Percentiles rank a stretch among this genome's conserved stretches.
These are phyloP conservation scores for Hyposoter dolosus DNA, from an alignment of 2,888 invertebrate genomes.

Conservation along the genomic window DNA sequence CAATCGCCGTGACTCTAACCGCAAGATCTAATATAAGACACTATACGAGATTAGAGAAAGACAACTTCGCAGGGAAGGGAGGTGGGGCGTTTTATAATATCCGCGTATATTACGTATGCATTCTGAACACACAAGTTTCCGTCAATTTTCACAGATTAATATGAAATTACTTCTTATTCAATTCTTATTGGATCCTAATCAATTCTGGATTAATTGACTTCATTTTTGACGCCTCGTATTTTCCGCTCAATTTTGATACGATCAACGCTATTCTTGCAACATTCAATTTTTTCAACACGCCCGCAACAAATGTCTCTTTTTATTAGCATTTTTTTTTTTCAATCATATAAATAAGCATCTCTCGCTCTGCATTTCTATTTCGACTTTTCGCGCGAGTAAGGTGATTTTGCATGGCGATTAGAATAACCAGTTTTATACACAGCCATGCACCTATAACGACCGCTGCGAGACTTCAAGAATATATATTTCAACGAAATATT, in stretches of 20 bases:
- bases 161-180: not conserved
- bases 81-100: conserved; percentile 62
- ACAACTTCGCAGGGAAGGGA: conserved; percentile 45
- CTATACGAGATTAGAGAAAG: conserved; percentile 71
- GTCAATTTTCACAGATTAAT: not conserved
- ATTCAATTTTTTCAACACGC: not conserved
- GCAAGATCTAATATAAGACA: conserved; percentile 79
- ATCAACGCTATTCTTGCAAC: not conserved
- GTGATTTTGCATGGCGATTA: conserved; percentile 69
- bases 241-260: not conserved
- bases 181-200: not conserved
- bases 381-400: conserved; percentile 34
- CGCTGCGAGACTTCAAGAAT: conserved; percentile 18
- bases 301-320: conserved; percentile 3
- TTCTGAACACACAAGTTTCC: conserved; percentile 16
- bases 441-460: conserved; percentile 12
- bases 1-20: conserved; percentile 82
- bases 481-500: conserved; percentile 31
- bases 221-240: not conserved
- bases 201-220: not conserved
- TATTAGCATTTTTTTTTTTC: not conserved
- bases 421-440: conserved; percentile 69
- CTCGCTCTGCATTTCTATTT: not conserved
- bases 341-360: conserved; percentile 16
- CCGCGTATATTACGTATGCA: conserved; percentile 31